phyloP scores from a whole-genome alignment of 1,140 invertebrate species.

The Spodoptera litura region DNA sequence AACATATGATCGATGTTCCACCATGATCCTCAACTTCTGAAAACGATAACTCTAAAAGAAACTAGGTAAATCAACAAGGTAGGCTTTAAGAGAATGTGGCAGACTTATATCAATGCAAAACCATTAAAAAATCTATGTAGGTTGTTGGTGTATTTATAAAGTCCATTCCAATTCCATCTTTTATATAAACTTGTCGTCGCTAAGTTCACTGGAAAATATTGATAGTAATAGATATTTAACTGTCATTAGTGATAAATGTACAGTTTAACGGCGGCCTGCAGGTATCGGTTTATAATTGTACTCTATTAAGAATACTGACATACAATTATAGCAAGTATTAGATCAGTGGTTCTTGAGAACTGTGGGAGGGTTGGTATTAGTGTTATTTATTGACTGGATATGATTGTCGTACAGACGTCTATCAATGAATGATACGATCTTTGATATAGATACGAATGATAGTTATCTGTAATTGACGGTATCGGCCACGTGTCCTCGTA shows the following conservation, averaged over 20 bases:
- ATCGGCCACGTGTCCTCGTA: too few relatives aligned
- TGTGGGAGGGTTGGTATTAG: too few relatives aligned
- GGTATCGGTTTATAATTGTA: constrained; percentile 11
- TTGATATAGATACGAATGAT: too few relatives aligned
- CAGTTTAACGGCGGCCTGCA: constrained; percentile 15
- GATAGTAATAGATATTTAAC: constrained; percentile 2
- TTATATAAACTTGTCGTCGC: background rate
- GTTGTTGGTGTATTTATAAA: too few relatives aligned
- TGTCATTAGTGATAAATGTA: constrained; percentile 13
- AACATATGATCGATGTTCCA: constrained; percentile 32
- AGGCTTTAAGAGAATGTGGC: background rate
- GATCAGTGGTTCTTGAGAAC: background rate
- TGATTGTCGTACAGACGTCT: too few relatives aligned
- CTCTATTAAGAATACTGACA: constrained; percentile 7
- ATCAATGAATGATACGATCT: too few relatives aligned
- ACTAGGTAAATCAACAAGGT: background rate
- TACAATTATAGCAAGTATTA: background rate
- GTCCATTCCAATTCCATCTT: too few relatives aligned
- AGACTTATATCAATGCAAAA: too few relatives aligned
- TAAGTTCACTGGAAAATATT: background rate
- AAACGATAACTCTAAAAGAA: background rate
- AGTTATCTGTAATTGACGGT: too few relatives aligned
- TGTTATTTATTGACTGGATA: too few relatives aligned
- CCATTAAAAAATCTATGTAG: too few relatives aligned
- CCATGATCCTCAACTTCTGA: background rate